Evolutionary conservation across 2,113 vertebrate species (phyloP).

Genomic region (Oncorhynchus mykiss): DNA sequence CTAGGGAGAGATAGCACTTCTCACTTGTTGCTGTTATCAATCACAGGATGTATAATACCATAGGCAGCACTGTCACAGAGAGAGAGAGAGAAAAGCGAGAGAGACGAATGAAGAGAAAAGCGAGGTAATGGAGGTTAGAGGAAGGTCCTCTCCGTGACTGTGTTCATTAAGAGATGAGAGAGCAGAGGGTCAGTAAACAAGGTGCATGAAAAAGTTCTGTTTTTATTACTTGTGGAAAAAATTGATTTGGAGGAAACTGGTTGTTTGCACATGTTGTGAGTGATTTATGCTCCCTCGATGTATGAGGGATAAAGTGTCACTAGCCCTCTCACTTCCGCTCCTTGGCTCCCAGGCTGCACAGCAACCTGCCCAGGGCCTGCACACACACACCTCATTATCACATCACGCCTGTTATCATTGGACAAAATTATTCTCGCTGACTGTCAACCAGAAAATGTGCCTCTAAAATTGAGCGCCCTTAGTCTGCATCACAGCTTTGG

Average conservation of each 20-base stretch:
- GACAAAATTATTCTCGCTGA: constrained; percentile 1
- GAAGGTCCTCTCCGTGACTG: constrained; percentile 51
- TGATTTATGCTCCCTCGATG: background rate
- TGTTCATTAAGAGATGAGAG: constrained; percentile 62
- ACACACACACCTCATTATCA: constrained; percentile 21
- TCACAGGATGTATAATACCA: constrained; percentile 42
- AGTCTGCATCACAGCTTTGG: background rate
- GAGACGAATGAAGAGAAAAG: constrained; percentile 44
- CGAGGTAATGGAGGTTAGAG: constrained; percentile 70
- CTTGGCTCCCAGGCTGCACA: background rate
- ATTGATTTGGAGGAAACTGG: constrained; percentile 23
- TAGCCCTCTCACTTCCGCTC: background rate
- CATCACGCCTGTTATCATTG: constrained; percentile 9
- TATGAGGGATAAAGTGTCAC: background rate
- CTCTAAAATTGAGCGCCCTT: background rate
- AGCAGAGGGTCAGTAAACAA: constrained; percentile 43
- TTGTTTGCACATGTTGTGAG: background rate
- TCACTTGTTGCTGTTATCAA: constrained; percentile 18
- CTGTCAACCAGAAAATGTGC: background rate
- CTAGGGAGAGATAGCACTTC: background rate
- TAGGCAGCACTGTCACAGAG: constrained; percentile 37
- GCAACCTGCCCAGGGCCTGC: background rate
- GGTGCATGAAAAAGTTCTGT: constrained; percentile 26
- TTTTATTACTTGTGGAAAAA: constrained; percentile 29
- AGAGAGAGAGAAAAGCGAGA: constrained; percentile 52